Evolutionary conservation across 2,888 invertebrate genomes (phyloP).

Genomic region (Crocallis elinguaria): DNA sequence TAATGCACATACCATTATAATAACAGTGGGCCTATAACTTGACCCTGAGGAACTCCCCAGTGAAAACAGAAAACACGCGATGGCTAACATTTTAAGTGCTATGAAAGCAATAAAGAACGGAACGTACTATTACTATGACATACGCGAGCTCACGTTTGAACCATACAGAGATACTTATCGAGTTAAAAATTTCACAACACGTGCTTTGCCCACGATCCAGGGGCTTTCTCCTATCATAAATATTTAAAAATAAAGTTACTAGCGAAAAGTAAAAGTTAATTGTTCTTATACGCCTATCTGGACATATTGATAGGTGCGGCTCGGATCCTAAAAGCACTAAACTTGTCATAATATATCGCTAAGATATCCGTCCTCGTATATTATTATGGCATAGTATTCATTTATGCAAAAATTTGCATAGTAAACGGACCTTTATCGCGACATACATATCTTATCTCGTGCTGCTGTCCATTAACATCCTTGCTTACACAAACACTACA

Average conservation of each 20-base stretch:
- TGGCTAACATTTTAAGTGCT: constrained; percentile 24
- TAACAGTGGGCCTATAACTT: constrained; percentile 30
- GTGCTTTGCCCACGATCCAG: constrained; percentile 47
- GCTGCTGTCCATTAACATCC: constrained; percentile 16
- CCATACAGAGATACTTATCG: constrained; percentile 44
- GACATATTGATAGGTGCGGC: constrained; percentile 38
- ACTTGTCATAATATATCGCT: constrained; percentile 27
- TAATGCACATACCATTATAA: constrained; percentile 29
- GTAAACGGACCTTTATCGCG: constrained; percentile 20
- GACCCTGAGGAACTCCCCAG: constrained; percentile 33
- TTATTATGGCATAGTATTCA: constrained; percentile 17
- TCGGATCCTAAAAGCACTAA: constrained; percentile 25
- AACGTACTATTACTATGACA: constrained; percentile 41
- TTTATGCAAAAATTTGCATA: constrained; percentile 28
- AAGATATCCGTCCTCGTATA: constrained; percentile 19
- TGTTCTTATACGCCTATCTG: constrained; percentile 56
- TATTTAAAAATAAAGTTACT: constrained; percentile 50
- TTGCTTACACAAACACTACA: constrained; percentile 9
- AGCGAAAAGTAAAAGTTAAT: constrained; percentile 69
- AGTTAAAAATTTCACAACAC: constrained; percentile 54
- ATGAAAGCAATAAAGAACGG: constrained; percentile 40
- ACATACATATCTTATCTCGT: constrained; percentile 17
- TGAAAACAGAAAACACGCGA: constrained; percentile 32
- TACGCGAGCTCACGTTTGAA: constrained; percentile 43
- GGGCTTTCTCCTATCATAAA: constrained; percentile 59